A percentile compares a stretch with the other conserved stretches of the same genome.
Conservation (phyloP, 1,140 invertebrate genomes). For the Drosophila parvula region DNA sequence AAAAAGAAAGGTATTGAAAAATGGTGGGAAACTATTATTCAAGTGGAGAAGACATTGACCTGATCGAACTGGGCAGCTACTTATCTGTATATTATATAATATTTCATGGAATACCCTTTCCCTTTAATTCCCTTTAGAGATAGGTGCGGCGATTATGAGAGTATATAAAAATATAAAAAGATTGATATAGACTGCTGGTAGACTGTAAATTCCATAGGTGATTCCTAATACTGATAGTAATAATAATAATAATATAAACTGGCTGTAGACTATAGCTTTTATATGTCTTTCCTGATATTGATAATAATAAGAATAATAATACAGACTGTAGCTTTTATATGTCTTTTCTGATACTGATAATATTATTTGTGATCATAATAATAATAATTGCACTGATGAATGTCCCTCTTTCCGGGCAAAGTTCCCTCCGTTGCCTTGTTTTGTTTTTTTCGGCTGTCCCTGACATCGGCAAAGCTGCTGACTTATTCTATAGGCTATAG, state of each 20-base stretch:
- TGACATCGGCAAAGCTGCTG: constrained; percentile 52
- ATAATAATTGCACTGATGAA: constrained; percentile 6
- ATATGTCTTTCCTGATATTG: constrained; percentile 7
- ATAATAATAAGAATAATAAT: no score
- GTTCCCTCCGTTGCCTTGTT: not conserved
- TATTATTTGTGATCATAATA: not conserved
- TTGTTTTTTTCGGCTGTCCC: constrained; percentile 51
- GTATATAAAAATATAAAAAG: not conserved
- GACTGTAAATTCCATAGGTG: no score
- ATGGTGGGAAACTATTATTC: constrained; percentile 12
- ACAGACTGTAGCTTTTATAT: constrained; percentile 12
- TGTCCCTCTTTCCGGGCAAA: not conserved
- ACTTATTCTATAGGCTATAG: constrained; percentile 11
- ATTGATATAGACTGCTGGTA: no score
- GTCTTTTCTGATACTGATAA: constrained; percentile 25
- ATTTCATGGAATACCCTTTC: not conserved
- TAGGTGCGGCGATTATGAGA: no score
- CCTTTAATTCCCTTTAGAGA: not conserved
- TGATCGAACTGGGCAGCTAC: not conserved
- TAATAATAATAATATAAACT: no score
- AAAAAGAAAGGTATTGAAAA: not conserved
- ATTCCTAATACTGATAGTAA: no score
- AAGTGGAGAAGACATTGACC: not conserved
- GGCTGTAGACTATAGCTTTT: not conserved
- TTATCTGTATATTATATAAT: not conserved